These are phyloP conservation scores for Anneissia japonica DNA, from an alignment of 35 echinoderm and acorn worm genomes.

Conservation along the genomic window DNA sequence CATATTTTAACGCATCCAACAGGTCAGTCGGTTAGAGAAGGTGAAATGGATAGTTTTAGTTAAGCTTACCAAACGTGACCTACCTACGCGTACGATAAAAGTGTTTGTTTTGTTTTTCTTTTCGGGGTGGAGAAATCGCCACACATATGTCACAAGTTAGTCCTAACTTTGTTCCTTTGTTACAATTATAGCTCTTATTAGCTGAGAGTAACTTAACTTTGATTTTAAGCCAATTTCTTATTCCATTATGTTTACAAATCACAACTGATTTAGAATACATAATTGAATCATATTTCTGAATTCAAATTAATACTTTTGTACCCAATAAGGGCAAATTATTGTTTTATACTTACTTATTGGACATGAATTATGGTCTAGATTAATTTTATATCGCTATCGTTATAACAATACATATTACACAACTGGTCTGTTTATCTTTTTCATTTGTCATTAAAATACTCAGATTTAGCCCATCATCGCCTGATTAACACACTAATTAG, in stretches of 20 bases:
- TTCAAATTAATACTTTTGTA: too few species aligned
- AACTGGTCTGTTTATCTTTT: too few species aligned
- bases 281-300: too few species aligned
- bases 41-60: not conserved
- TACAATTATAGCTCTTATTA: not conserved
- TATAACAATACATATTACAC: too few species aligned
- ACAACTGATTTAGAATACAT: too few species aligned
- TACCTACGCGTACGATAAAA: not conserved
- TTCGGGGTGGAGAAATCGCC: not conserved
- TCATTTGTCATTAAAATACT: too few species aligned
- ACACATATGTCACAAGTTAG: not conserved
- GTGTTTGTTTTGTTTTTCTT: not conserved
- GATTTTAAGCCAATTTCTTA: not conserved
- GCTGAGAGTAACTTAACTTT: not conserved
- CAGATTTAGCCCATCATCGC: too few species aligned
- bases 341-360: too few species aligned
- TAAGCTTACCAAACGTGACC: not conserved
- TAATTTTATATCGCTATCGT: too few species aligned
- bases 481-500: too few species aligned
- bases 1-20: conserved; percentile 1
- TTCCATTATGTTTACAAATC: not conserved
- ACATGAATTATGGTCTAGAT: too few species aligned
- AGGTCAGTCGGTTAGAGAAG: not conserved
- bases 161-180: not conserved
- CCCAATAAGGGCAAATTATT: too few species aligned